Evolutionary conservation across 2,888 invertebrate species (phyloP).

Genomic region (Drosophila macrospina): DNA sequence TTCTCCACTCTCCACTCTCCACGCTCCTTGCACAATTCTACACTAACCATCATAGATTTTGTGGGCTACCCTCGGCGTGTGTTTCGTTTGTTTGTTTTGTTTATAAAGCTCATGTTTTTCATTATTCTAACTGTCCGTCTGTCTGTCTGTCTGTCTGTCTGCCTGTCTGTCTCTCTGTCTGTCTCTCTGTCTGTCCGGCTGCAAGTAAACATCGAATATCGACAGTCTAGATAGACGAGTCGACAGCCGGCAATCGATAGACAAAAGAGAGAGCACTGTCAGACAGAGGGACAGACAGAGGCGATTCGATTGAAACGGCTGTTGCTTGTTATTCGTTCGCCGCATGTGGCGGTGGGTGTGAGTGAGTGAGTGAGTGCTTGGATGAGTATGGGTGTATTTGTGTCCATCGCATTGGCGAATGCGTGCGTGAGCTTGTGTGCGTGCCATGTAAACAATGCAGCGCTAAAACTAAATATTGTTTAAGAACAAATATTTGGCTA

Average conservation of each 20-base stretch:
- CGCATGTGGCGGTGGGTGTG: constrained; percentile 46
- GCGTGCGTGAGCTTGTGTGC: constrained; percentile 41
- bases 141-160: constrained; percentile 11
- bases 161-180: constrained; percentile 8
- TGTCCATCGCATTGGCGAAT: constrained; percentile 17
- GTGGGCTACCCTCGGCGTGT: constrained; percentile 55
- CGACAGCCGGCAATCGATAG: constrained; percentile 52
- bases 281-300: constrained; percentile 9
- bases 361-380: constrained; percentile 3
- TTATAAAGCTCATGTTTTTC: constrained; percentile 79
- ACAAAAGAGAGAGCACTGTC: constrained; percentile 32
- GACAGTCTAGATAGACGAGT: constrained; percentile 47
- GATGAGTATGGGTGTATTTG: constrained; percentile 24
- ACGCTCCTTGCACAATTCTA: background rate
- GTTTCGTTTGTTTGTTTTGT: constrained; percentile 77
- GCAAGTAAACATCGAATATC: constrained; percentile 70
- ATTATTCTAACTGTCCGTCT: constrained; percentile 44
- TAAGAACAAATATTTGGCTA: constrained; percentile 79
- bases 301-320: constrained; percentile 41
- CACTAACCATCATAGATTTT: constrained; percentile 1
- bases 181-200: constrained; percentile 22
- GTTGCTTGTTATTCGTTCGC: constrained; percentile 55
- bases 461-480: constrained; percentile 79
- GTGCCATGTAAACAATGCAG: constrained; percentile 75
- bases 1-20: background rate